Evolutionary conservation across 2,797 vertebrate genomes (phyloP).

Genomic region (Propithecus deckenii): DNA sequence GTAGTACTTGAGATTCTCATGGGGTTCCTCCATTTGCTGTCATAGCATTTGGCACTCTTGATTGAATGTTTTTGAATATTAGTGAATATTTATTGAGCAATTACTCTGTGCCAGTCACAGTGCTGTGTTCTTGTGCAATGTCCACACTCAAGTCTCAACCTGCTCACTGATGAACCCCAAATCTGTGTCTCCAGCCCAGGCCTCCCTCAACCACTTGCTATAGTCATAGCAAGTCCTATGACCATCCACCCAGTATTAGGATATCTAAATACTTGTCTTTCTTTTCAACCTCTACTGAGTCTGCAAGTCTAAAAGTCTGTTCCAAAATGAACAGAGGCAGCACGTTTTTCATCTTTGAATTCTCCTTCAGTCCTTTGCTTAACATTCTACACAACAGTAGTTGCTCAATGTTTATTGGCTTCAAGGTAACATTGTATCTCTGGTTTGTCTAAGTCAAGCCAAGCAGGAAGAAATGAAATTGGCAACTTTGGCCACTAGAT

Average conservation of each 20-base stretch:
- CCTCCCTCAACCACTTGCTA: background rate
- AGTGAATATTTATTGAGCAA: background rate
- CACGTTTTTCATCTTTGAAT: background rate
- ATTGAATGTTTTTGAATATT: background rate
- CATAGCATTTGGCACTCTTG: background rate
- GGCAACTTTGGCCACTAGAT: conserved; percentile 55
- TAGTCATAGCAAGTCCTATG: background rate
- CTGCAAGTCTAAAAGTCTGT: too few species aligned
- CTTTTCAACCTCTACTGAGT: background rate
- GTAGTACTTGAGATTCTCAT: background rate
- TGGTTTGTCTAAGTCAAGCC: background rate
- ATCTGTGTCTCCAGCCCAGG: background rate
- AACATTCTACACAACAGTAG: fast-evolving
- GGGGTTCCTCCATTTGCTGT: background rate
- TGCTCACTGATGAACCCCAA: background rate
- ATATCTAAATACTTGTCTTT: background rate
- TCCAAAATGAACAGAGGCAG: background rate
- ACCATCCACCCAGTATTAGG: background rate
- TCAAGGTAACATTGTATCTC: background rate
- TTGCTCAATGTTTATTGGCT: background rate
- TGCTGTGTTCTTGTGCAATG: background rate
- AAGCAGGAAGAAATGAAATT: background rate
- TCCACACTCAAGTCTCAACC: background rate
- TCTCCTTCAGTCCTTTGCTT: background rate
- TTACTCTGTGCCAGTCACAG: background rate